These are phyloP conservation scores for Etheostoma spectabile DNA, from an alignment of 2,113 vertebrate species.

Conservation along the genomic window DNA sequence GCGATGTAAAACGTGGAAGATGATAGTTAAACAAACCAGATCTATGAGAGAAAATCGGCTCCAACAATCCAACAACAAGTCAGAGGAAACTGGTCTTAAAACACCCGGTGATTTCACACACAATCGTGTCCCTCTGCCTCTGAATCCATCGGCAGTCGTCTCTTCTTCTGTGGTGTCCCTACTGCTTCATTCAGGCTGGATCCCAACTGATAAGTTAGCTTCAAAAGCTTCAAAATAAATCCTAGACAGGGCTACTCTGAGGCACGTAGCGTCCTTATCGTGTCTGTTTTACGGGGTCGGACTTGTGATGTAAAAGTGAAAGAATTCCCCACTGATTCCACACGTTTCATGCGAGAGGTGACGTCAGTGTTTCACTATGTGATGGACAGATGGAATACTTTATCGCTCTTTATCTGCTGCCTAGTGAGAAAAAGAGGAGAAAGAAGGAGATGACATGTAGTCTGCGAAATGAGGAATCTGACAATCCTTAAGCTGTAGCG, in stretches of 20 bases:
- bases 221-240: too few relatives aligned
- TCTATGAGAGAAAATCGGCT: not conserved
- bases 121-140: not conserved
- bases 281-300: slow-evolving; percentile 23
- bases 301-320: slow-evolving; percentile 4
- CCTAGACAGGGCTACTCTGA: not conserved
- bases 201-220: slow-evolving; percentile 15
- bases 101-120: not conserved
- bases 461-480: slow-evolving; percentile 65
- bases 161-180: not conserved
- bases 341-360: slow-evolving; percentile 25
- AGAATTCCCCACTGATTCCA: slow-evolving; percentile 43
- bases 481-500: slow-evolving; percentile 42
- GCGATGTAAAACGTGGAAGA: too few relatives aligned
- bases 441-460: slow-evolving; percentile 47
- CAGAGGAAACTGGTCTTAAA: not conserved
- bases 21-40: not conserved
- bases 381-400: not conserved
- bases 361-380: slow-evolving; percentile 28
- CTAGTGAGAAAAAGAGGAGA: not conserved
- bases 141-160: slow-evolving; percentile 1
- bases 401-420: slow-evolving; percentile 15
- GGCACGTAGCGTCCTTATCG: slow-evolving; percentile 21
- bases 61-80: not conserved
- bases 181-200: slow-evolving; percentile 1